Evolutionary conservation across 2,797 vertebrate species (phyloP).

Genomic region (Coregonus ussuriensis): DNA sequence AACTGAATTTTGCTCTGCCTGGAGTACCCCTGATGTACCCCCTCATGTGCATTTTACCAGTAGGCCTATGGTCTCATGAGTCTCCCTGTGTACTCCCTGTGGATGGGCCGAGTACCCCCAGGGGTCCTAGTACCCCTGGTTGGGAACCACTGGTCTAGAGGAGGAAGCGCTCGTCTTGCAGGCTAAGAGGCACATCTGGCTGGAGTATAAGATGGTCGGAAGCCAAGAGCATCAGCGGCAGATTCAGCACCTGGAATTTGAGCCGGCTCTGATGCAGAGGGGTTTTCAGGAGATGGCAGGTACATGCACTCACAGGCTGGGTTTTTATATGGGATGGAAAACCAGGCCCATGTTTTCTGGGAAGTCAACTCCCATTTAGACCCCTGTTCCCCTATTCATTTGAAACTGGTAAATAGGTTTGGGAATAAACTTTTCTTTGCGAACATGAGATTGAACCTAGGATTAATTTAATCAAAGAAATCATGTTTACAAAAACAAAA

Average conservation of each 20-base stretch:
- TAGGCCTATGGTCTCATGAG: too few species aligned
- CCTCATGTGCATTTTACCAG: too few species aligned
- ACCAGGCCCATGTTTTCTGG: background rate
- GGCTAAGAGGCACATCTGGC: conserved; percentile 72
- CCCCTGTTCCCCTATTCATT: too few species aligned
- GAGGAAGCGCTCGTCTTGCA: conserved; percentile 57
- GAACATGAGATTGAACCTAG: too few species aligned
- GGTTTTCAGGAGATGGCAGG: conserved; percentile 72
- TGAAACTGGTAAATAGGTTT: too few species aligned
- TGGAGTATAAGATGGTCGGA: conserved; percentile 76
- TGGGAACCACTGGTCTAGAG: conserved; percentile 12
- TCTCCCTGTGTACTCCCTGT: too few species aligned
- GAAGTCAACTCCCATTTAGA: too few species aligned
- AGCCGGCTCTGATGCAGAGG: conserved; percentile 59
- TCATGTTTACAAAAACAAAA: background rate
- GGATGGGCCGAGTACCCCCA: too few species aligned
- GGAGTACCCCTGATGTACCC: too few species aligned
- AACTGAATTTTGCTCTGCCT: too few species aligned
- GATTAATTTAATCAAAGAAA: background rate
- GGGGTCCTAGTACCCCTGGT: too few species aligned
- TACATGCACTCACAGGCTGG: conserved; percentile 45
- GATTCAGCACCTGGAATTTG: conserved; percentile 46
- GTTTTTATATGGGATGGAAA: background rate
- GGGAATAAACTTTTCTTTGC: too few species aligned
- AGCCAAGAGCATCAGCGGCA: conserved; percentile 63